Evolutionary conservation across 2,113 vertebrate species (phyloP).

Genomic region (Pterocles orientalis): DNA sequence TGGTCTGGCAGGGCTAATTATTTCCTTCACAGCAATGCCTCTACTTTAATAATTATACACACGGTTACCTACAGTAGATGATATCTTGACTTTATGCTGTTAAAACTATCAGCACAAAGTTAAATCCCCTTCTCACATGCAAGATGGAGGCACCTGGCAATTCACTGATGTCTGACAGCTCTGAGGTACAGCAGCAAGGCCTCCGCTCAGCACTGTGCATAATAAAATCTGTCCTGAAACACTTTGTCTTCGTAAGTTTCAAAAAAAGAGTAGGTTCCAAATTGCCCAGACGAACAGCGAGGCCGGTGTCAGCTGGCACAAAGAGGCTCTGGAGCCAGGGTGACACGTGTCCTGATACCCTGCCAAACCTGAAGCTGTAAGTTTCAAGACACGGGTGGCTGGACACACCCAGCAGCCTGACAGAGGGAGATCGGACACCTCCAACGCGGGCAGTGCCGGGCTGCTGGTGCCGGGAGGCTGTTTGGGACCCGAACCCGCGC

Average conservation of each 20-base stretch:
- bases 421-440: accelerated
- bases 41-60: background rate
- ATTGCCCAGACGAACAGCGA: background rate
- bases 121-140: background rate
- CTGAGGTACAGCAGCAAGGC: background rate
- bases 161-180: background rate
- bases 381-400: accelerated
- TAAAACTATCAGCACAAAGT: background rate
- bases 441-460: background rate
- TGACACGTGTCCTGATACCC: background rate
- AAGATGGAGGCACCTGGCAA: background rate
- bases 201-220: accelerated
- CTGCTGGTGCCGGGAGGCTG: background rate
- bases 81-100: accelerated
- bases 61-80: accelerated
- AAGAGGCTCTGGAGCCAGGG: background rate
- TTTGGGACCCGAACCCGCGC: background rate
- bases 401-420: accelerated
- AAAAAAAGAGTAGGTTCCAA: accelerated
- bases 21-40: background rate
- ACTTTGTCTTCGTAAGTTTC: accelerated
- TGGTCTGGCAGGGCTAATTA: background rate
- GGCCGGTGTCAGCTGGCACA: accelerated
- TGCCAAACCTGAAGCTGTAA: too few relatives aligned
- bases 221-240: background rate